Conservation (phyloP, 2,797 vertebrate species). For the Sciurus vulgaris region DNA sequence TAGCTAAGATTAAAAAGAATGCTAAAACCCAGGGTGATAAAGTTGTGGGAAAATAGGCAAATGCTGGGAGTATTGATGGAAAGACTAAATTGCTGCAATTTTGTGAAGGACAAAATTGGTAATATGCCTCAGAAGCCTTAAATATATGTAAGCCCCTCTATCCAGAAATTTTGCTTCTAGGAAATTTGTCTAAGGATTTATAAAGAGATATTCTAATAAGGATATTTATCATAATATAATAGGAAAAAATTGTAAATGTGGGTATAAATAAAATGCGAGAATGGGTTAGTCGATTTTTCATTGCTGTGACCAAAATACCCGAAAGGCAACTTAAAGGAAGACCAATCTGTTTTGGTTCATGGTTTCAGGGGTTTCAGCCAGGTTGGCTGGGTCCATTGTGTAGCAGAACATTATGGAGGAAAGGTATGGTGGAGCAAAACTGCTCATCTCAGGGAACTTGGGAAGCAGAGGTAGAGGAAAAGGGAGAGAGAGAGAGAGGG, state of each 20-base stretch:
- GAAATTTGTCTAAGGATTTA: neutral
- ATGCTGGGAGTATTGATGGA: neutral
- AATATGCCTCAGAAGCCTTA: neutral
- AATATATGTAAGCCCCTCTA: neutral
- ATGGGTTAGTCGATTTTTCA: too few relatives aligned
- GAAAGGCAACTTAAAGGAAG: too few relatives aligned
- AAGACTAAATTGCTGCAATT: neutral
- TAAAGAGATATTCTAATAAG: neutral
- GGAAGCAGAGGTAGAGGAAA: too few relatives aligned
- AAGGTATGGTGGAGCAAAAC: too few relatives aligned
- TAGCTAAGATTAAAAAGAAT: neutral
- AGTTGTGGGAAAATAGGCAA: neutral
- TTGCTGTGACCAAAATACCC: too few relatives aligned
- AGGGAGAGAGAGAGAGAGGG: too few relatives aligned
- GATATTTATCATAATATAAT: neutral
- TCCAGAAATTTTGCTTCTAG: neutral
- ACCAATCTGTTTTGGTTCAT: too few relatives aligned
- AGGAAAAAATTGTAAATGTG: conserved; percentile 13
- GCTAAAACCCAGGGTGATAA: neutral
- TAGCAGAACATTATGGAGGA: too few relatives aligned
- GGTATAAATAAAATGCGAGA: neutral
- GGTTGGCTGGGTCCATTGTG: too few relatives aligned
- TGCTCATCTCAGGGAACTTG: too few relatives aligned
- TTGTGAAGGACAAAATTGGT: neutral
- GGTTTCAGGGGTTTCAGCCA: too few relatives aligned